A percentile compares a stretch with the other conserved stretches of the same genome.
Conservation (phyloP, 2,113 vertebrate species). For the Galemys pyrenaicus region DNA sequence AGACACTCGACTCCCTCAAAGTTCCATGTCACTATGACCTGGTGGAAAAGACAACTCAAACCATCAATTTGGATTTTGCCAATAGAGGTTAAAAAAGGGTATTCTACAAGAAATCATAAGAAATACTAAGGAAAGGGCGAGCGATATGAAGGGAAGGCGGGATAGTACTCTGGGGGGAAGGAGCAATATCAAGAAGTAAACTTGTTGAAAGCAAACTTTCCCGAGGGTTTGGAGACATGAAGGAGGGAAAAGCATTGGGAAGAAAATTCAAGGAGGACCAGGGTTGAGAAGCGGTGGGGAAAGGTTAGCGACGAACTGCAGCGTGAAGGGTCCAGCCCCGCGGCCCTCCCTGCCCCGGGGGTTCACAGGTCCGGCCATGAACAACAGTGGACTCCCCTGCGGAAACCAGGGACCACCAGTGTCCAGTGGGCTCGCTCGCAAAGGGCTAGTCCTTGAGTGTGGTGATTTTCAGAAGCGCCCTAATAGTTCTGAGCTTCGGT, state of each 20-base stretch:
- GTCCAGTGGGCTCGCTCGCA: rapidly evolving
- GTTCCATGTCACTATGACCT: not conserved
- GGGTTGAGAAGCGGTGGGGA: no score
- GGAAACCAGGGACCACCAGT: not conserved
- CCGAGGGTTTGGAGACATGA: not conserved
- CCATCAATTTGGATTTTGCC: not conserved
- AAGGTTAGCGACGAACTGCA: not conserved
- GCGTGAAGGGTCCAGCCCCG: no score
- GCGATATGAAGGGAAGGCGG: not conserved
- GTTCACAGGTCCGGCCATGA: not conserved
- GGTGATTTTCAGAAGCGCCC: not conserved
- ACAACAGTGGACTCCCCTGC: not conserved
- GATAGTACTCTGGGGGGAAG: not conserved
- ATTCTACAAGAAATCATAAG: not conserved
- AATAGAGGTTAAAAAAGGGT: not conserved
- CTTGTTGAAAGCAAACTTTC: not conserved
- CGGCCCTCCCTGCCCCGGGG: no score
- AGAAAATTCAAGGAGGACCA: not conserved
- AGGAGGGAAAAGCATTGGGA: not conserved
- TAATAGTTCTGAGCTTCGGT: not conserved
- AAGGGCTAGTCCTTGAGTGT: not conserved
- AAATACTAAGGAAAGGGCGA: not conserved
- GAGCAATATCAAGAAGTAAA: not conserved
- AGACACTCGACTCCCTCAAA: not conserved
- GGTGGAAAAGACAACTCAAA: not conserved